Conservation (phyloP, 2,113 vertebrate genomes). For the Callipepla californica region DNA sequence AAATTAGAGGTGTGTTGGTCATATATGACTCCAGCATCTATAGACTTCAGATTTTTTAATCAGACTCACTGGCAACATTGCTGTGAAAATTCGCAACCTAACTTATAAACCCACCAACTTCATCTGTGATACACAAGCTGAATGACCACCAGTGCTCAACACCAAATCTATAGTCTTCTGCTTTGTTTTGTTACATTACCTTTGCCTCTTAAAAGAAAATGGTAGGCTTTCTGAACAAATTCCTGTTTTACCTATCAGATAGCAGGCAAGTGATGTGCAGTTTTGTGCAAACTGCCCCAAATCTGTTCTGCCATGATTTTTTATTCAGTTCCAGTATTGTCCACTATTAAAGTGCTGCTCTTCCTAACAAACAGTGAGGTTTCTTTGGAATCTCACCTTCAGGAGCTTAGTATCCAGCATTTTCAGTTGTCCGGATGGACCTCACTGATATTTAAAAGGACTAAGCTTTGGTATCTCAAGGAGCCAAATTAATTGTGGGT, state of each 20-base stretch:
- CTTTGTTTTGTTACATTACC: background rate
- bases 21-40: background rate
- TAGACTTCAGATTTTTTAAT: background rate
- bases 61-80: background rate
- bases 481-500: background rate
- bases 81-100: background rate
- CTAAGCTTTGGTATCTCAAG: background rate
- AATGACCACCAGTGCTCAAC: background rate
- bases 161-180: background rate
- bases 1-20: background rate
- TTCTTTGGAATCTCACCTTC: background rate
- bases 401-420: background rate
- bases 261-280: background rate
- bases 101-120: background rate
- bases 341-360: background rate
- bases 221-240: background rate
- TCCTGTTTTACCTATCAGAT: background rate
- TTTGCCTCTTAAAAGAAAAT: background rate
- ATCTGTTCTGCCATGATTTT: background rate
- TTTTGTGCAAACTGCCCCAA: background rate
- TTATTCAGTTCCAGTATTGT: background rate
- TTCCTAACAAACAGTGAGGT: background rate
- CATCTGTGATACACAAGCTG: background rate
- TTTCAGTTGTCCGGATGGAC: background rate
- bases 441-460: background rate